Evolutionary conservation across 2,113 vertebrate genomes (phyloP), one percentile per base, ranked within the genome.

Genomic region (Etheostoma cragini): DNA sequence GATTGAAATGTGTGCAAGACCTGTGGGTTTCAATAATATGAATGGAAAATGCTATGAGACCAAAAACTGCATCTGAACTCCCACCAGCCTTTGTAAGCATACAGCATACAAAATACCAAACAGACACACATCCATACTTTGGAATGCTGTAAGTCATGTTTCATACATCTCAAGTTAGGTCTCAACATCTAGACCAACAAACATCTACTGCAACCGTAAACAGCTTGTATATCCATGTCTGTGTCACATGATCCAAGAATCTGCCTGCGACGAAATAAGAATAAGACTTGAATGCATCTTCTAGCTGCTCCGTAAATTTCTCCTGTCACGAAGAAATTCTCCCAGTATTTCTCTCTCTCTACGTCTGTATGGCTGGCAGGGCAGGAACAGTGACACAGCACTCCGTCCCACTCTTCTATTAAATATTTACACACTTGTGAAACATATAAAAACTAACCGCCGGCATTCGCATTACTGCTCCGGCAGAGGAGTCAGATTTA

Each of bases 361-460:
- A 8, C 19, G 38, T 78, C 78, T 89, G 85, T 86, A 65, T 4
- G 89, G 80, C 81, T 82, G 83, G 81, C 83, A 38, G 92, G 77
- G 87, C 76, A 88, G 89, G 84, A 89, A 83, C 82, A 86, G 81
- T 90, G 90, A 89, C 87, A 89, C 89, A 81, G 92, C 88, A 93
- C 88, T 87, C 83, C 82, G 82, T 86, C 72, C 83, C 46, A 72
- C 63, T 72, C 82, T 90, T 91, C 83, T 84, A 93, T 94, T 93
- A 94, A 95, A 94, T 93, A 94, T 94, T 94, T 91, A 94, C 94
- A 93, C 49, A 83, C 91, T 94, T 83, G 93, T 93, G 91, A 94
- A 95, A 94, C 72, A 64, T 88, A 93, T 92, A 89, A 93, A 93
- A 94, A 93, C 91, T 88, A 92, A 91, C 91, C 87, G 62, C 93